Conservation (phyloP, 2,888 invertebrate species). For the Nemotelus pantherinus region DNA sequence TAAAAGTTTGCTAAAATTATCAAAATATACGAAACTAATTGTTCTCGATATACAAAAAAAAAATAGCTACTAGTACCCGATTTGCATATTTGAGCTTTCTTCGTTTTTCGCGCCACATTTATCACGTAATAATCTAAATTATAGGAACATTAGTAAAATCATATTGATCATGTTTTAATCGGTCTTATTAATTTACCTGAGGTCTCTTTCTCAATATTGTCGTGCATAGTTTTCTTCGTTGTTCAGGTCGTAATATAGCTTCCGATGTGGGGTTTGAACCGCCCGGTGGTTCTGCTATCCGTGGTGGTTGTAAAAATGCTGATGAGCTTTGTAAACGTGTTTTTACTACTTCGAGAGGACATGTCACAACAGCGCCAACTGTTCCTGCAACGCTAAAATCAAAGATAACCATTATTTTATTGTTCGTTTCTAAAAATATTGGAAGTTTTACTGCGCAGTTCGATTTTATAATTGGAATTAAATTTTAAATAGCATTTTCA, state of each 20-base stretch:
- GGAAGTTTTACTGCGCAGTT: slow-evolving; percentile 7
- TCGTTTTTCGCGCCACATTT: too few relatives aligned
- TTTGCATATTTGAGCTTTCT: too few relatives aligned
- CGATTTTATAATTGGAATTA: background rate
- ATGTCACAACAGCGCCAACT: slow-evolving; percentile 95
- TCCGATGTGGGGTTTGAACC: slow-evolving; percentile 64
- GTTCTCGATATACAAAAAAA: too few relatives aligned
- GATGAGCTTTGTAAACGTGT: slow-evolving; percentile 95
- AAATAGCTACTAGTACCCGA: too few relatives aligned
- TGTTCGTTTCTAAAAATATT: slow-evolving; percentile 2
- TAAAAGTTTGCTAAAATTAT: too few relatives aligned
- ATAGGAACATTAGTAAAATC: too few relatives aligned
- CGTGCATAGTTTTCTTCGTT: slow-evolving; percentile 79
- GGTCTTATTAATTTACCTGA: slow-evolving; percentile 68
- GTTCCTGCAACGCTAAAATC: slow-evolving; percentile 89
- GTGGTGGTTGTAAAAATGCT: slow-evolving; percentile 67
- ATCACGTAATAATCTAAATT: too few relatives aligned
- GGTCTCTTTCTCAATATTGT: slow-evolving; percentile 74
- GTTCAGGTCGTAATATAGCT: slow-evolving; percentile 69
- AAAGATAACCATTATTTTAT: background rate
- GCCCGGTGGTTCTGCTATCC: slow-evolving; percentile 63
- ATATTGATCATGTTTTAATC: too few relatives aligned
- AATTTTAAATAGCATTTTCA: too few relatives aligned
- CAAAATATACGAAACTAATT: too few relatives aligned
- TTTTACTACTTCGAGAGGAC: slow-evolving; percentile 97